Percentiles rank a stretch among this genome's conserved stretches.
phyloP scores from a whole-genome alignment of 53 echinoderm and acorn worm genomes.

The Echinarachnius parma region DNA sequence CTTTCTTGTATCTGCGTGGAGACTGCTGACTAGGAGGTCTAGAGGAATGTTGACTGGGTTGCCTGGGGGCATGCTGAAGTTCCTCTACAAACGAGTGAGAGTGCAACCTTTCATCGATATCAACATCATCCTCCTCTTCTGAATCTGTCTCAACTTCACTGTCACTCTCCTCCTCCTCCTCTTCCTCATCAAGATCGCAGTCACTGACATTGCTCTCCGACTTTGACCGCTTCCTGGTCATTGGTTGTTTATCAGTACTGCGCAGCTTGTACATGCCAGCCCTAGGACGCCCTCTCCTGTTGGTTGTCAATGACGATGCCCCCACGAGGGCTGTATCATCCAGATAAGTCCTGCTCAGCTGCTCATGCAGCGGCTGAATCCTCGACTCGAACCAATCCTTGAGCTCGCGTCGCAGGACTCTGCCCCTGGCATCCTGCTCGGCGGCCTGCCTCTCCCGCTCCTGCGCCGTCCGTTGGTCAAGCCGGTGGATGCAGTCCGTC shows the following conservation, averaged over 20 bases:
- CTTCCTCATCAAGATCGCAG: constrained; percentile 5
- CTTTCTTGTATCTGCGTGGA: constrained; percentile 25
- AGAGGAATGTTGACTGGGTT: too few species aligned
- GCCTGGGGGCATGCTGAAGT: too few species aligned
- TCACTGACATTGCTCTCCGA: constrained; percentile 46
- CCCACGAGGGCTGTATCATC: constrained; percentile 30
- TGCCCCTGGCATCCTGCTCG: constrained; percentile 69
- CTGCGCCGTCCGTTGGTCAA: constrained; percentile 72
- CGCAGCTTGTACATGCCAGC: constrained; percentile 22
- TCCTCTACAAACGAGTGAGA: constrained; percentile 13
- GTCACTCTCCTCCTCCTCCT: constrained; percentile 22
- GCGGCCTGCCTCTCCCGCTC: constrained; percentile 73
- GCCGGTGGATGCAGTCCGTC: constrained; percentile 83
- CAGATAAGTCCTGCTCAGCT: constrained; percentile 46
- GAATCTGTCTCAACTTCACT: constrained; percentile 17
- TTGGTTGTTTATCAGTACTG: constrained; percentile 33
- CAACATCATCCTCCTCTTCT: constrained; percentile 18
- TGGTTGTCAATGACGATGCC: neutral
- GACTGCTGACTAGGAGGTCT: constrained; percentile 32
- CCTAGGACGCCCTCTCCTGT: constrained; percentile 27
- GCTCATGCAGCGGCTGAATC: constrained; percentile 73
- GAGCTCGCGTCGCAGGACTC: constrained; percentile 60
- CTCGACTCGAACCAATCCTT: constrained; percentile 70
- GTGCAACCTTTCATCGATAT: neutral
- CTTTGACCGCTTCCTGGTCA: constrained; percentile 32